These are phyloP conservation scores for Polydrusus pterygomalis DNA, from an alignment of 2,888 invertebrate species.

Conservation along the genomic window DNA sequence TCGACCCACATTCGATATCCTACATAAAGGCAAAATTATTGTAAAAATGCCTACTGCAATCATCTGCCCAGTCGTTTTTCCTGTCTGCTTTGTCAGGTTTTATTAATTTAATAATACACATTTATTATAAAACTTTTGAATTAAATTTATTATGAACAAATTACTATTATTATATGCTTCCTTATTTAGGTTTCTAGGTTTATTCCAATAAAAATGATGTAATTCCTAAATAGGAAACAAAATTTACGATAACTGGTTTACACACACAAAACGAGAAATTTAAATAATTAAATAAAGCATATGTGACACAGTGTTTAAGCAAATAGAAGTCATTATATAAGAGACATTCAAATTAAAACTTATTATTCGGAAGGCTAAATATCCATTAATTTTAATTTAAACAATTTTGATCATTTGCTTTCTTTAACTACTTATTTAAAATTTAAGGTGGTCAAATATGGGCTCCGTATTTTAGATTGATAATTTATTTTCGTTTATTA, in stretches of 20 bases:
- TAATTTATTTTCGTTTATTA: too few relatives aligned
- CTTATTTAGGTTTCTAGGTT: background rate
- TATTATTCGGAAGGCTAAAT: background rate
- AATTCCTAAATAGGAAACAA: constrained; percentile 11
- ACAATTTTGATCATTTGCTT: background rate
- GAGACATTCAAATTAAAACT: background rate
- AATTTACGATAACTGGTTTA: background rate
- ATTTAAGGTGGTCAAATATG: background rate
- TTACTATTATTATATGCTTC: background rate
- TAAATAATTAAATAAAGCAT: constrained; percentile 5
- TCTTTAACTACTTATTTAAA: too few relatives aligned
- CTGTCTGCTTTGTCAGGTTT: too few relatives aligned
- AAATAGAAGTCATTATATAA: background rate
- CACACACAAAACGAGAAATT: background rate
- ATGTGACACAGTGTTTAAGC: background rate
- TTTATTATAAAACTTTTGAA: too few relatives aligned
- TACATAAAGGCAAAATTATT: too few relatives aligned
- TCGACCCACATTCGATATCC: too few relatives aligned
- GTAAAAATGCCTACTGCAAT: too few relatives aligned
- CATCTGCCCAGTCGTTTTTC: too few relatives aligned
- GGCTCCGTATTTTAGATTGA: too few relatives aligned
- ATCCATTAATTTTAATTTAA: background rate
- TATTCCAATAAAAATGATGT: background rate
- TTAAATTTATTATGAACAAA: background rate
- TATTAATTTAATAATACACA: too few relatives aligned